These are phyloP conservation scores for Oscheius myriophilus DNA, from an alignment of 2,888 invertebrate species.

Conservation along the genomic window DNA sequence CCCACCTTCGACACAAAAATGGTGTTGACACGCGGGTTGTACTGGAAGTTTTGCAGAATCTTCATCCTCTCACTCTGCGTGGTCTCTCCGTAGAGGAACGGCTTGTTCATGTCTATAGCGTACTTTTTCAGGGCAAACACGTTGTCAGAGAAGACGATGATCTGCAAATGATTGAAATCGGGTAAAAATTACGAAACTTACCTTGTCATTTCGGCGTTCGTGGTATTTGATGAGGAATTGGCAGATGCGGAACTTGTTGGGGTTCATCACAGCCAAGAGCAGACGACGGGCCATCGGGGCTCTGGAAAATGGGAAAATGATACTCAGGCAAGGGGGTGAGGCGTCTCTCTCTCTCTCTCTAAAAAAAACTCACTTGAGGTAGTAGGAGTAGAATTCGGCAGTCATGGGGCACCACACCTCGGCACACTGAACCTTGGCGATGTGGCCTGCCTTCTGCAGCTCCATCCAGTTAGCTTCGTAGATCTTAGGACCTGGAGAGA, in stretches of 20 bases:
- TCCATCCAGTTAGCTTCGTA: slow-evolving; percentile 99
- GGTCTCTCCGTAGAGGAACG: slow-evolving; percentile 97
- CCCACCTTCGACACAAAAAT: slow-evolving; percentile 96
- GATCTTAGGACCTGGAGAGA: slow-evolving; percentile 78
- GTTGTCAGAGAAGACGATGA: slow-evolving; percentile 98
- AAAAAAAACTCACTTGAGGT: slow-evolving; percentile 78
- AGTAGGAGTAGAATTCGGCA: slow-evolving; percentile 97
- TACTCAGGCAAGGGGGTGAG: too few relatives aligned
- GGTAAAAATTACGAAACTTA: slow-evolving; percentile 21
- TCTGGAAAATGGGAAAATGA: slow-evolving; percentile 24
- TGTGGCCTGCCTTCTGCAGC: slow-evolving; percentile 90
- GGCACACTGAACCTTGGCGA: slow-evolving; percentile 92
- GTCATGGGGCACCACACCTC: slow-evolving; percentile 99
- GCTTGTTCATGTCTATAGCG: slow-evolving; percentile 95
- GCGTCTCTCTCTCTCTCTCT: too few relatives aligned
- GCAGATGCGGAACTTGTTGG: slow-evolving; percentile 94
- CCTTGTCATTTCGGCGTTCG: slow-evolving; percentile 92
- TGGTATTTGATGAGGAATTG: slow-evolving; percentile 93
- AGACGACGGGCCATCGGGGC: slow-evolving; percentile 87
- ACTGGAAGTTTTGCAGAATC: slow-evolving; percentile 97
- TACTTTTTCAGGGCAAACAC: slow-evolving; percentile 97
- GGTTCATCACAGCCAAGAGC: slow-evolving; percentile 96
- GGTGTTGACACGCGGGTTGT: slow-evolving; percentile 96
- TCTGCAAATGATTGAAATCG: slow-evolving; percentile 71
- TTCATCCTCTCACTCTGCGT: slow-evolving; percentile 94